Evolutionary conservation across 1,140 invertebrate species (phyloP), one percentile per base, ranked within the genome.

Genomic region (Dinoponera quadriceps): DNA sequence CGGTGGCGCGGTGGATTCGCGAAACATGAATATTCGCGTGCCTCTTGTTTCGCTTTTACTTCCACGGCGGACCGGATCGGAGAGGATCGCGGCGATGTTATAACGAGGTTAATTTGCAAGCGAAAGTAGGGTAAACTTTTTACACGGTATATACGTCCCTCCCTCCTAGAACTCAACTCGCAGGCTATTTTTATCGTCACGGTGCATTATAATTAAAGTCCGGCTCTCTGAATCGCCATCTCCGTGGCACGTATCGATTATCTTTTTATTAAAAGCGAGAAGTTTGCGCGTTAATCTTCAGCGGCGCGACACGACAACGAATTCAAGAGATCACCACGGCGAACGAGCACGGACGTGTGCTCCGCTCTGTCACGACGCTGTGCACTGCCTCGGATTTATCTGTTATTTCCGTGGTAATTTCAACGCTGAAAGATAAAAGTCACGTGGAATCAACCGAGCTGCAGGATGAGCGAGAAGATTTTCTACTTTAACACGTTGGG

Each of bases 111-210:
- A 69, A 69, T 80, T 69, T 71, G n/a, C 75, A 57, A 59, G 75
- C 75, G 29, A 80, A 80, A 80, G 75, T 80, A 80, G 75, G 75
- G 38, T 80, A 80, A 80, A 69, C 65, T 80, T 80, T 80, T 78
- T 68, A 65, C 73, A 3, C 57, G n/a, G 4, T 54, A 69, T 60
- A 18, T 55, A 16, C 20, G 29, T 48, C 18, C 69, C 22, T 69
- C 18, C 33, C 49, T 48, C 18, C n/a, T 57, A 27, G 33, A 69
- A 57, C n/a, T 57, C 75, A 25, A 80, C 51, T 59, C 22, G 29
- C 33, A 20, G 7, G 65, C 65, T 80, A 80, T 80, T 80, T 80
- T 80, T 80, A 80, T 59, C 57, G 18, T 80, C 57, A 71, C 22
- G 18, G 13, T 11, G 13, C 27, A 71, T 48, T 44, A 57, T 71